Conservation (phyloP, 2,113 vertebrate genomes). For the Ophthalmolycus amberensis region DNA sequence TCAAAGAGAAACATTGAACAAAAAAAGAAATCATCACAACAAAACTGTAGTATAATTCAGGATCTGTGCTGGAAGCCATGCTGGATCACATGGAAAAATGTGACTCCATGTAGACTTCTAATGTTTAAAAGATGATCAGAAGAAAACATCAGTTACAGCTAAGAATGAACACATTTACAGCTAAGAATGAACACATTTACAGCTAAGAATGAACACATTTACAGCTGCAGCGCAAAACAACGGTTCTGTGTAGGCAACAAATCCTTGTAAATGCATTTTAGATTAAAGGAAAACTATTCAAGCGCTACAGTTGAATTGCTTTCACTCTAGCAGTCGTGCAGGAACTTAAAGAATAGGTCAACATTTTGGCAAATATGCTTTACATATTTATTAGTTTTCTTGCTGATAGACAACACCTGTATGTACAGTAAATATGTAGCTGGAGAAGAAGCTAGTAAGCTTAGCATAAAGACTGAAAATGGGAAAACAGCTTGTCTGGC, state of each 20-base stretch:
- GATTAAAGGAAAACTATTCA: neutral
- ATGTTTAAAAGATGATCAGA: slow-evolving; percentile 5
- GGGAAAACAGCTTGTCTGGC: neutral
- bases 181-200: neutral
- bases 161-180: slow-evolving; percentile 1
- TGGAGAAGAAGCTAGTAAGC: neutral
- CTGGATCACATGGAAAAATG: neutral
- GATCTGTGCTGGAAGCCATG: neutral
- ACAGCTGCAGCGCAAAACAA: neutral
- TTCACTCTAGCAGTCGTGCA: neutral
- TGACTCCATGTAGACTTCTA: neutral
- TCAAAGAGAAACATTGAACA: neutral
- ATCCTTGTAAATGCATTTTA: neutral
- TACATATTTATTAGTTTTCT: neutral
- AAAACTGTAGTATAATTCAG: neutral
- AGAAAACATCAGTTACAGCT: slow-evolving; percentile 4
- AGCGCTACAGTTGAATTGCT: neutral
- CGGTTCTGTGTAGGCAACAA: neutral
- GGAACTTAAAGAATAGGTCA: neutral
- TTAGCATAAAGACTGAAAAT: slow-evolving; percentile 9
- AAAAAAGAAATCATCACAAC: neutral
- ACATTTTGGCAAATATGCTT: neutral
- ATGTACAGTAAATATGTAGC: neutral
- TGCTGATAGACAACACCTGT: neutral
- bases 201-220: no score